Conservation (phyloP, 2,888 invertebrate species). For the Xanthia icteritia region DNA sequence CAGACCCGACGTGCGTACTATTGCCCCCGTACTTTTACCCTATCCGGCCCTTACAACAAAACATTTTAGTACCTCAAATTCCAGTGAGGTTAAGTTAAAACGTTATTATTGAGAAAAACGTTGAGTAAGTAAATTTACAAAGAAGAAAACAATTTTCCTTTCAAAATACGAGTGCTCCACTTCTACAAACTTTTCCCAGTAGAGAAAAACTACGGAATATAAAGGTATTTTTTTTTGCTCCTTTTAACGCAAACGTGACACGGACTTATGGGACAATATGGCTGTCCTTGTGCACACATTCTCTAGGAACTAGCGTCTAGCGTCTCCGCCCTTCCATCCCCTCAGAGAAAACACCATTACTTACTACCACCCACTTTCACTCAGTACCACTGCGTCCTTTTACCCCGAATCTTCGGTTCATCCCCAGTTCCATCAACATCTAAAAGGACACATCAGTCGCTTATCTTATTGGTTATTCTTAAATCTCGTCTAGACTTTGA, state of each 20-base stretch:
- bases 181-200: background rate
- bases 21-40: background rate
- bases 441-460: background rate
- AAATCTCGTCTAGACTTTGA: constrained; percentile 22
- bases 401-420: background rate
- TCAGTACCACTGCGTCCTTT: background rate
- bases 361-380: too few relatives aligned
- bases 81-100: background rate
- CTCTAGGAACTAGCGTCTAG: background rate
- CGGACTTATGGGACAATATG: background rate
- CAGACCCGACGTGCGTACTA: background rate
- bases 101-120: background rate
- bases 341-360: background rate
- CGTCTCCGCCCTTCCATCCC: background rate
- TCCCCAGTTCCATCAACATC: background rate
- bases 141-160: background rate
- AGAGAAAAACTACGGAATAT: background rate
- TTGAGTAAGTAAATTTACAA: background rate
- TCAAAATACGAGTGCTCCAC: background rate
- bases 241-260: background rate
- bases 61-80: background rate
- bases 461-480: constrained; percentile 3
- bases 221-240: background rate
- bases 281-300: background rate
- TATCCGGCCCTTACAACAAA: background rate